Evolutionary conservation across 2,797 vertebrate genomes (phyloP).

Genomic region (Scolopax rusticola): DNA sequence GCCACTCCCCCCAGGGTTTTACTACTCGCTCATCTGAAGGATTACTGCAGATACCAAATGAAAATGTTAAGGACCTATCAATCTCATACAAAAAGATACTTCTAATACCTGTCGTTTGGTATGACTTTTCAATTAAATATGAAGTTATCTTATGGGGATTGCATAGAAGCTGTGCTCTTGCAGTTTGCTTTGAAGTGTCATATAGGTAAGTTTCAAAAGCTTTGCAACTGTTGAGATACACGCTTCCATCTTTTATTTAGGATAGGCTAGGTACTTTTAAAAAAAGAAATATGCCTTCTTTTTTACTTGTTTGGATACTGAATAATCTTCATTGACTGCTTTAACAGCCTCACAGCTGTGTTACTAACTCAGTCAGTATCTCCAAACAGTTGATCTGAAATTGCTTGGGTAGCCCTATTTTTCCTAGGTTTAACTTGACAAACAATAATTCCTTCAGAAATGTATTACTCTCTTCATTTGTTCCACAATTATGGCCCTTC

Average conservation of each 20-base stretch:
- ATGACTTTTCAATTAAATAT: background rate
- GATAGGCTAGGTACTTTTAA: background rate
- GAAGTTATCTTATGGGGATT: background rate
- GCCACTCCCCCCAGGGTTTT: background rate
- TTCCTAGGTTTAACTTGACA: background rate
- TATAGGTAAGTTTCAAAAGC: background rate
- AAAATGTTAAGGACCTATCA: background rate
- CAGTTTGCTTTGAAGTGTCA: background rate
- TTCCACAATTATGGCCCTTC: background rate
- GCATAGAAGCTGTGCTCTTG: background rate
- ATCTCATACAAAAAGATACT: background rate
- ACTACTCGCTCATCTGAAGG: background rate
- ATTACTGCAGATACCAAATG: background rate
- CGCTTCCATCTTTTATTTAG: background rate
- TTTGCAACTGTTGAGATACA: background rate
- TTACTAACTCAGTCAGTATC: background rate
- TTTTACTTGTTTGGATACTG: background rate
- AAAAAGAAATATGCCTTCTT: background rate
- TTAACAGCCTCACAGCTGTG: background rate
- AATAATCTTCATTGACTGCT: background rate
- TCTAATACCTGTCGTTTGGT: background rate
- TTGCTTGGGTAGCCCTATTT: background rate
- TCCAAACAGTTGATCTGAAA: background rate
- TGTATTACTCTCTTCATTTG: background rate
- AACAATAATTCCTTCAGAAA: background rate